Conservation (phyloP, 2,113 vertebrate genomes). For the Tragelaphus scriptus region DNA sequence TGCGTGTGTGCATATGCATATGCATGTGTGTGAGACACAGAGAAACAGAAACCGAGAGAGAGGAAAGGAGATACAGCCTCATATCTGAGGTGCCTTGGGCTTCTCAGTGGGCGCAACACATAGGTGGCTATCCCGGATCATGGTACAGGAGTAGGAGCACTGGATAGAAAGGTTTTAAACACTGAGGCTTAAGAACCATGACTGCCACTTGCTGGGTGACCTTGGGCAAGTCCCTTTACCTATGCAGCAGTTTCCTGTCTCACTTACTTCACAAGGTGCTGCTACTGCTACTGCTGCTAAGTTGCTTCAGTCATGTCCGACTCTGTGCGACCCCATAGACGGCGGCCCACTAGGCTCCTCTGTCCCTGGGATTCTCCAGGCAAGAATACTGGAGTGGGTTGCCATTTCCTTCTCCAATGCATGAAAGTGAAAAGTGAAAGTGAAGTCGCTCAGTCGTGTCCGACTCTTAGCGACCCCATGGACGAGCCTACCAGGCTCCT, state of each 20-base stretch:
- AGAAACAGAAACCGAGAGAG: background rate
- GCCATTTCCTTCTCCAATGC: too few species aligned
- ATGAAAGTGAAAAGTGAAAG: too few species aligned
- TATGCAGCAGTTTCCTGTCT: background rate
- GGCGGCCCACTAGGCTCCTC: too few species aligned
- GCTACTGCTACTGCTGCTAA: too few species aligned
- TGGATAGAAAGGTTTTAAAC: background rate
- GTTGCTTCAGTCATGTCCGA: too few species aligned
- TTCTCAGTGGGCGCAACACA: background rate
- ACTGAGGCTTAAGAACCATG: background rate
- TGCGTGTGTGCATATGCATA: background rate
- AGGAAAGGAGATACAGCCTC: background rate
- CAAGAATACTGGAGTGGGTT: too few species aligned
- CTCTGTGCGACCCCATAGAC: too few species aligned
- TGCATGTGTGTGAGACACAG: background rate
- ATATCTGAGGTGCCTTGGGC: background rate
- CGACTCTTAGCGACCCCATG: too few species aligned
- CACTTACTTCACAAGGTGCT: background rate
- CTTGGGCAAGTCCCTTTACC: background rate
- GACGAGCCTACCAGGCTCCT: too few species aligned
- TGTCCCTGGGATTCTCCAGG: too few species aligned
- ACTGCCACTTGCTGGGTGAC: background rate
- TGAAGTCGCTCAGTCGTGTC: too few species aligned
- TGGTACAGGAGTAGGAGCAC: background rate
- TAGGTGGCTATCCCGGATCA: background rate